These are phyloP conservation scores for Lordiphosa fenestrarum DNA, from an alignment of 2,888 invertebrate species.

Conservation along the genomic window DNA sequence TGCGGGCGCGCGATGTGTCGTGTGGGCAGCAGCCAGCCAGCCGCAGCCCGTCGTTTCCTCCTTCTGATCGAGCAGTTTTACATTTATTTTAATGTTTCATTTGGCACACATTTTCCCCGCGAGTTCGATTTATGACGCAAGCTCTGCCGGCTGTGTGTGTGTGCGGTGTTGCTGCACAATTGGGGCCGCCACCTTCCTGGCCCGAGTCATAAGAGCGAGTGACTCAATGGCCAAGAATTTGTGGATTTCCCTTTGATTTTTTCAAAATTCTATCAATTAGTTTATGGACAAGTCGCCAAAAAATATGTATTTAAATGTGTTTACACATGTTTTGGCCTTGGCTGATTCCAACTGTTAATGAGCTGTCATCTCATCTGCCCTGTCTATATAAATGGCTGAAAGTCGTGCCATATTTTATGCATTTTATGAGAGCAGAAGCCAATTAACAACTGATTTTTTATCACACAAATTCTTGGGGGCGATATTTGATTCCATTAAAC, in stretches of 20 bases:
- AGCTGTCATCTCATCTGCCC: constrained; percentile 7
- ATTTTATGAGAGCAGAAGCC: constrained; percentile 44
- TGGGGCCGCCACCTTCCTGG: constrained; percentile 8
- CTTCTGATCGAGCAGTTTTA: constrained; percentile 14
- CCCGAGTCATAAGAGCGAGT: too few species aligned
- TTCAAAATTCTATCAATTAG: too few species aligned
- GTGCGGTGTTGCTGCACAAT: background rate
- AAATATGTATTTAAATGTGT: constrained; percentile 1
- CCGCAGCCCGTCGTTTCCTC: background rate
- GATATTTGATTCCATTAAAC: too few species aligned
- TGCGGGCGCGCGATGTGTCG: constrained; percentile 1
- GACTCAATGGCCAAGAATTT: background rate
- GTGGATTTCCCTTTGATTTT: constrained; percentile 22
- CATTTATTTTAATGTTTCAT: constrained; percentile 42
- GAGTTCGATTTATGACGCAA: constrained; percentile 63
- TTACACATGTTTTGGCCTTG: constrained; percentile 48
- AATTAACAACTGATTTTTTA: constrained; percentile 22
- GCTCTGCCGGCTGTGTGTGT: constrained; percentile 4
- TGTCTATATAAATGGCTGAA: constrained; percentile 17
- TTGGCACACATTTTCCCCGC: constrained; percentile 62
- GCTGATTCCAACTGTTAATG: constrained; percentile 46
- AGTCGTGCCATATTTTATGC: constrained; percentile 54
- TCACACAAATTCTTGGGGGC: constrained; percentile 1
- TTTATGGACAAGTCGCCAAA: too few species aligned
- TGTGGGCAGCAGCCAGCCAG: constrained; percentile 9